These are phyloP conservation scores for Dryococelus australis DNA, from an alignment of 2,888 invertebrate species.

Conservation along the genomic window DNA sequence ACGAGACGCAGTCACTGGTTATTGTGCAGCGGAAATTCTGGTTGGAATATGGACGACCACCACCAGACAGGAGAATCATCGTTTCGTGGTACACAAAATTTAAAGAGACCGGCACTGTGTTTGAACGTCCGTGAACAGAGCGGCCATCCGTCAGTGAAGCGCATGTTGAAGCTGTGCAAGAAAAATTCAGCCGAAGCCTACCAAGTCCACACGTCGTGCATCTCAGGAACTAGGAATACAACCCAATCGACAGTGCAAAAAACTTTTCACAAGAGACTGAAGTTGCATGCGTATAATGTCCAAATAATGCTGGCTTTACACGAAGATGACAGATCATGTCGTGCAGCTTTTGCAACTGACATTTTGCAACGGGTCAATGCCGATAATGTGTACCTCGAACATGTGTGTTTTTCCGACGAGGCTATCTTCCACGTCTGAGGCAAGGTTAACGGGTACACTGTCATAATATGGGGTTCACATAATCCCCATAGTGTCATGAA, in stretches of 20 bases:
- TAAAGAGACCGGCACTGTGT: no score
- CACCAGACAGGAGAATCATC: no score
- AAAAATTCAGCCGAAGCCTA: no score
- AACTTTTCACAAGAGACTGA: not conserved
- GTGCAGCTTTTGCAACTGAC: conserved; percentile 8
- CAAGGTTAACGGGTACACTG: conserved; percentile 16
- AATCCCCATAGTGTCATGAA: not conserved
- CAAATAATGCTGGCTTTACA: not conserved
- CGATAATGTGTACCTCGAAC: conserved; percentile 2
- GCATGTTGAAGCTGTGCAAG: no score
- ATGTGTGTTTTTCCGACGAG: not conserved
- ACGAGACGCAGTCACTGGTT: no score
- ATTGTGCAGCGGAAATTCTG: no score
- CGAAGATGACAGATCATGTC: not conserved
- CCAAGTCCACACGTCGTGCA: no score
- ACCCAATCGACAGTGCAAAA: not conserved
- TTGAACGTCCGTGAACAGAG: no score
- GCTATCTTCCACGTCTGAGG: conserved; percentile 18
- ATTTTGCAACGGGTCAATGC: not conserved
- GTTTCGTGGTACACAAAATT: no score
- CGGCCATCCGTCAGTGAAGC: no score
- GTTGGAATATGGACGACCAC: no score
- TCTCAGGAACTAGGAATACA: no score
- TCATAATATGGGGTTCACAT: not conserved
- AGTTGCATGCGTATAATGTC: not conserved